These are phyloP conservation scores for Samia ricini DNA, from an alignment of 1,140 invertebrate species.

Conservation along the genomic window DNA sequence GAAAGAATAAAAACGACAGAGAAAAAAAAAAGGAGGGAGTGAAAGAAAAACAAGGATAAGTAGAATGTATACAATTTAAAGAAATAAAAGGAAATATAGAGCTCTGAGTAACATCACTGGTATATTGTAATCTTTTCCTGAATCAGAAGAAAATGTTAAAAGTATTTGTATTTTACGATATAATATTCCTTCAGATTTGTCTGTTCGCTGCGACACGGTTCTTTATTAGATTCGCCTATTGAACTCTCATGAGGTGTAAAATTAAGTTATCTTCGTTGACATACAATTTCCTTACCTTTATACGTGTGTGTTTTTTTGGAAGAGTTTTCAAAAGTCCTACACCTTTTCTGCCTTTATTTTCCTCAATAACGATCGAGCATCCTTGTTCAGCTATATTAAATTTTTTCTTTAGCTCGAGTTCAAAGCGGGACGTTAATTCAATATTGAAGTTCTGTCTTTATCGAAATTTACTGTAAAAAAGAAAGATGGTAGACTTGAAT, in stretches of 20 bases:
- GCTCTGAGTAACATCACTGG: not conserved
- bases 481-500: too few species aligned
- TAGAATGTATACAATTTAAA: not conserved
- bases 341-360: not conserved
- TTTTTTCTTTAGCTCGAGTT: not conserved
- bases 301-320: not conserved
- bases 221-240: constrained; percentile 1
- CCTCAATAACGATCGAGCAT: not conserved
- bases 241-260: not conserved
- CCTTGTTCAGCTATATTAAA: not conserved
- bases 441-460: not conserved
- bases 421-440: not conserved
- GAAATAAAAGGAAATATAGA: not conserved
- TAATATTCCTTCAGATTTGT: not conserved
- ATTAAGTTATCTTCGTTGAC: not conserved
- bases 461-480: not conserved
- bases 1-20: not conserved
- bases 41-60: not conserved
- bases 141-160: not conserved
- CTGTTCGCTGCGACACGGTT: not conserved
- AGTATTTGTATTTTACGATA: not conserved
- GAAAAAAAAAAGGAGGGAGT: not conserved
- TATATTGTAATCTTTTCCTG: not conserved
- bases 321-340: not conserved
- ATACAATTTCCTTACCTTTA: not conserved